Evolutionary conservation across 2,797 vertebrate genomes (phyloP), one percentile per base, ranked within the genome.

Genomic region (Macropodus opercularis): DNA sequence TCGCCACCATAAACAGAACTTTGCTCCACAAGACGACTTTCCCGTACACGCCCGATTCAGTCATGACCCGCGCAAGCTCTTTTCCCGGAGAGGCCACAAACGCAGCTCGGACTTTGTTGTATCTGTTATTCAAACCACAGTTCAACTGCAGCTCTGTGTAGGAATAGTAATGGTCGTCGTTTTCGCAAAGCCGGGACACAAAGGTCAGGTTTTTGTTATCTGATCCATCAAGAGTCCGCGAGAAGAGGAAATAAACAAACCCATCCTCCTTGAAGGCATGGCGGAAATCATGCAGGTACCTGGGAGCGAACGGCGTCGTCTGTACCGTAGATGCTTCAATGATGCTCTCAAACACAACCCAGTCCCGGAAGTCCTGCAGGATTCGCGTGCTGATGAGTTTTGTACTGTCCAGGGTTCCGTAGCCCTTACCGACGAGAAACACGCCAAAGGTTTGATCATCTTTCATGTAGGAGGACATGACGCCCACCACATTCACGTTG

Each of bases 361-460:
- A 94, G 0, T 95, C 93, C 0, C 89, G 90, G 1, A 70, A 85
- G 39, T 92, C 92, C 36, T 94, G 91, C 74, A 98, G 92, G 78
- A 98, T 95, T n/a, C 96, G 92, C 1, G 96, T 98, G 87, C 96
- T 98, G 75, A 98, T 96, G 46, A 98, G 94, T 79, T 98, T 95
- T 3, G 96, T 91, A 3, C 94, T 97, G 86, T 98, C 96, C 2
- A 93, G 85, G 12, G 87, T 91, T 35, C 96, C 95, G 0, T 97
- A 96, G 84, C 96, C 96, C 77, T 98, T 99, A 23, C 95, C 97
- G 40, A 99, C 96, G 18, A 98, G 91, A 56, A 99, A 93, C 73
- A 97, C 94, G 0, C 26, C 62, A 17, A 93, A 85, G n/a, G 1
- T 54, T 0, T 71, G 75, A 0, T 43, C 63, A 0, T 90, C 85